Evolutionary conservation across 2,888 invertebrate genomes (phyloP).

Genomic region (Cephonodes hylas): DNA sequence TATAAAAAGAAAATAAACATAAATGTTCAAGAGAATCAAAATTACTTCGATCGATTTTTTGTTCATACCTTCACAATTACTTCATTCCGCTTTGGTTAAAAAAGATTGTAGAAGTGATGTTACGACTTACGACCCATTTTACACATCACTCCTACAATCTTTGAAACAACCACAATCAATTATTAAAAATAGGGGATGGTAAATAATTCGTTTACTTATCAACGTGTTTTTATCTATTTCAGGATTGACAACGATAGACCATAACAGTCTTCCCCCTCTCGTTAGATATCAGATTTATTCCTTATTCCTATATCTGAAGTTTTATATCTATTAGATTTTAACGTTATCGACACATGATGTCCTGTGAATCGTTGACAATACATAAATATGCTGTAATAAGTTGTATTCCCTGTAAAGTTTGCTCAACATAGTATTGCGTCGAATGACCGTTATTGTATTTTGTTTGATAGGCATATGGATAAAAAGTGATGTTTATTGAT

Average conservation of each 20-base stretch:
- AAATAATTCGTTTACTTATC: background rate
- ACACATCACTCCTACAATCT: no score
- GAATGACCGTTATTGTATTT: constrained; percentile 8
- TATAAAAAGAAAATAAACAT: no score
- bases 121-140: no score
- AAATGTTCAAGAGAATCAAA: no score
- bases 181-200: no score
- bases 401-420: constrained; percentile 70
- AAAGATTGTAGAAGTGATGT: no score
- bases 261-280: constrained; percentile 76
- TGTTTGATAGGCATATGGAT: constrained; percentile 5
- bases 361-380: constrained; percentile 78
- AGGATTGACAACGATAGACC: constrained; percentile 74
- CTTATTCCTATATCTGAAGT: constrained; percentile 73
- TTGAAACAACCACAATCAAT: no score
- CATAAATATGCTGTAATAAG: constrained; percentile 61
- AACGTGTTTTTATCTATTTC: constrained; percentile 39
- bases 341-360: constrained; percentile 56
- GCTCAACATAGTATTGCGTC: constrained; percentile 71
- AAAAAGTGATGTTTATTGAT: background rate
- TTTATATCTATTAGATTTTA: constrained; percentile 73
- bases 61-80: no score
- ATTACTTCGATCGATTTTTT: no score
- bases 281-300: constrained; percentile 75
- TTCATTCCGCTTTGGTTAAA: no score